Evolutionary conservation across 2,113 vertebrate species (phyloP), one percentile per base, ranked within the genome.

Genomic region (Crypturellus undulatus): DNA sequence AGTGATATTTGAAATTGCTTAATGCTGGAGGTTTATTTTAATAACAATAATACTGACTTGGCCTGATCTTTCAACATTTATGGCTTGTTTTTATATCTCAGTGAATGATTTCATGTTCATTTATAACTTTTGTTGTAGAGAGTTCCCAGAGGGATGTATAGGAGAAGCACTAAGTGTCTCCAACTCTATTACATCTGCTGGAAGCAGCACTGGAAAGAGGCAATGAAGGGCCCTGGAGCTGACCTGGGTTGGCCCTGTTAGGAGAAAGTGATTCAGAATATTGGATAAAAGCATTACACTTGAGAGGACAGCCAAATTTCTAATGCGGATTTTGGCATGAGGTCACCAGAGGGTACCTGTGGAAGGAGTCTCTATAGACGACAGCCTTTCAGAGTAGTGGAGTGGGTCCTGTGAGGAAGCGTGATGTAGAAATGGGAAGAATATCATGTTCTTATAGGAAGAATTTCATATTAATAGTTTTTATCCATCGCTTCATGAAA

Each of bases 11-110:
- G 56, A 92, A 96, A 95, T 95, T 90, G 36, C 95, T 94, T 96
- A 93, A 94, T 97, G 60, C 63, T 92, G 63, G 56, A 96, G 81
- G 88, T 94, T 93, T 94, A 65, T 92, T 94, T 52, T 96, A 94
- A 89, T 91, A 93, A 90, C 54, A 80, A 67, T 92, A 95, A 94
- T 96, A 95, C 63, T 78, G 84, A 65, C 75, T 95, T 96, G 94
- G 94, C 83, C 88, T 95, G 80, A 93, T 92, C 68, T 91, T 95
- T 64, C 75, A 84, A 73, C 83, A 22, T 95, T 92, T 86, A 90
- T 88, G 30, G 10, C 85, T 87, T 95, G 62, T 81, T 95, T 90
- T 95, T 92, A 75, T 94, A 92, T 85, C 78, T 68, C 28, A 93
- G 82, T 90, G 87, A 92, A 90, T 96, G 85, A 96, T 90, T 95